A percentile compares a stretch with the other conserved stretches of the same genome.
phyloP scores from a whole-genome alignment of 1,140 invertebrate genomes.

The Ceratina australensis region DNA sequence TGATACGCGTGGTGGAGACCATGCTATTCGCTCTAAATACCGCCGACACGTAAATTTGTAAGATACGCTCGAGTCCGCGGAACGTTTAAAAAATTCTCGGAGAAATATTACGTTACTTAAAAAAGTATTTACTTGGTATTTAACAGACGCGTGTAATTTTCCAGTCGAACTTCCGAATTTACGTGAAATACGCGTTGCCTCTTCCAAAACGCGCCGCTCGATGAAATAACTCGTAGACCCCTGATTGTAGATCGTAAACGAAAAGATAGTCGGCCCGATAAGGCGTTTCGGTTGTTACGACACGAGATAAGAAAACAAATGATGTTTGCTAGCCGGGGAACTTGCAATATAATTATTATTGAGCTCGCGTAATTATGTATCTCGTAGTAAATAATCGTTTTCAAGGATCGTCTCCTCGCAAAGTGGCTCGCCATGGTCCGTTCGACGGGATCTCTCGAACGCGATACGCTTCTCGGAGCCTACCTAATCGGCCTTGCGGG shows the following conservation, averaged over 20 bases:
- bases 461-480: not conserved
- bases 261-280: not conserved
- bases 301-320: not conserved
- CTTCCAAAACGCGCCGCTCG: no score
- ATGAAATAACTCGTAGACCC: not conserved
- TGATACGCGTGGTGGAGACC: slow-evolving; percentile 11
- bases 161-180: not conserved
- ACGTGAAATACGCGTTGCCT: not conserved
- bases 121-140: not conserved
- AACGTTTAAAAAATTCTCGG: not conserved
- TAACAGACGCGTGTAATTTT: not conserved
- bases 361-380: not conserved
- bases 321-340: not conserved
- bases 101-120: not conserved
- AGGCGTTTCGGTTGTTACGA: slow-evolving; percentile 9
- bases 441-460: not conserved
- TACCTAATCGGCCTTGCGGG: slow-evolving; percentile 27
- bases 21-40: slow-evolving; percentile 28
- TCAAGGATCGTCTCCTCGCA: not conserved
- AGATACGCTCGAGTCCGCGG: not conserved
- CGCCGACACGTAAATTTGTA: not conserved
- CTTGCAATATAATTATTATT: slow-evolving; percentile 5
- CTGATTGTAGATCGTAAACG: not conserved
- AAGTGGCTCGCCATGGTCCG: not conserved
- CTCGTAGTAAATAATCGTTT: slow-evolving; percentile 6